These are phyloP conservation scores for Gobiocypris rarus DNA, from an alignment of 2,113 vertebrate genomes.

Conservation along the genomic window DNA sequence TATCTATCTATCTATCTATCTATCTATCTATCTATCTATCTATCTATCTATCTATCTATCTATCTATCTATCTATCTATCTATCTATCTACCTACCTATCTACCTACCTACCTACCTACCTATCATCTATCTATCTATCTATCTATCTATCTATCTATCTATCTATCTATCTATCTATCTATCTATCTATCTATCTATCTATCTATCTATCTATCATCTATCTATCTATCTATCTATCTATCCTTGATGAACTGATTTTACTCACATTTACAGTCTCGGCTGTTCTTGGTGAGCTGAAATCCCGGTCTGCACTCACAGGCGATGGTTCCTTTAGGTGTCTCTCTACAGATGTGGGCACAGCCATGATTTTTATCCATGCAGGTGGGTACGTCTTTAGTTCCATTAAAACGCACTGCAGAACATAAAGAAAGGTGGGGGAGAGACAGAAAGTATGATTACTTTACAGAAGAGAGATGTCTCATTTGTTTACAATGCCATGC, in stretches of 20 bases:
- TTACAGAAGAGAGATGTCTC: neutral
- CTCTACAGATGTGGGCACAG: slow-evolving; percentile 96
- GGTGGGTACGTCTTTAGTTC: slow-evolving; percentile 93
- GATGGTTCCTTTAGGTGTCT: slow-evolving; percentile 92
- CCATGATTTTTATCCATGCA: slow-evolving; percentile 99
- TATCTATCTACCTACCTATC: accelerated
- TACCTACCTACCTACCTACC: no score
- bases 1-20: neutral
- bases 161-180: no score
- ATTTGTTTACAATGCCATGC: neutral
- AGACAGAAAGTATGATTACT: neutral
- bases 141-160: neutral
- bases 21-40: no score
- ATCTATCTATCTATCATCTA: neutral
- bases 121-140: neutral
- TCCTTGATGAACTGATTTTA: slow-evolving; percentile 14
- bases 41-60: neutral
- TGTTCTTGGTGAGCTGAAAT: slow-evolving; percentile 97
- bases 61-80: accelerated
- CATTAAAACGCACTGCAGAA: slow-evolving; percentile 77
- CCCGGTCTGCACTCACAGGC: slow-evolving; percentile 97
- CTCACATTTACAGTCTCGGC: slow-evolving; percentile 96
- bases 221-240: neutral
- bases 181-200: no score
- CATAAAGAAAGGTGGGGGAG: neutral